These are phyloP conservation scores for Gasterosteus aculeatus DNA, from an alignment of 2,113 vertebrate genomes.

Conservation along the genomic window DNA sequence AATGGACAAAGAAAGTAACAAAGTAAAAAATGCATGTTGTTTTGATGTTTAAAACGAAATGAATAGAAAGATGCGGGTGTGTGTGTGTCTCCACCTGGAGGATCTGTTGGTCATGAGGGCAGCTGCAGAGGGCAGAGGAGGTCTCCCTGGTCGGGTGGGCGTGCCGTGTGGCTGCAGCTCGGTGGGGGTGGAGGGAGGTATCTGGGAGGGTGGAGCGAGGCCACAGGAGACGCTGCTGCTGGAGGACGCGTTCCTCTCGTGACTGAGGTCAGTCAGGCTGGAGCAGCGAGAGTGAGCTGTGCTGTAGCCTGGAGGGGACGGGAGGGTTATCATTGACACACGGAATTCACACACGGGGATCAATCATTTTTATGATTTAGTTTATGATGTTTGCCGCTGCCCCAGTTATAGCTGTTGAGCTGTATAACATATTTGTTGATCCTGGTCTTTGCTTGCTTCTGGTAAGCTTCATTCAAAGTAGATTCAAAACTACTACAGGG, in stretches of 20 bases:
- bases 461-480: too few relatives aligned
- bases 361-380: too few relatives aligned
- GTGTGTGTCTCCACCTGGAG: slow-evolving; percentile 55
- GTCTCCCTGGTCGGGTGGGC: slow-evolving; percentile 63
- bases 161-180: slow-evolving; percentile 28
- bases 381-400: too few relatives aligned
- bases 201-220: slow-evolving; percentile 18
- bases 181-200: slow-evolving; percentile 26
- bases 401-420: too few relatives aligned
- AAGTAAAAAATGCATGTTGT: neutral
- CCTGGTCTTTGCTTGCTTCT: too few relatives aligned
- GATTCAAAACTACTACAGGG: too few relatives aligned
- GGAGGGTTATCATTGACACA: neutral
- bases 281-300: slow-evolving; percentile 66
- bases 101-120: slow-evolving; percentile 60
- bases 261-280: slow-evolving; percentile 68
- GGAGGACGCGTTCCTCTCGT: slow-evolving; percentile 59
- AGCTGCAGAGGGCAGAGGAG: slow-evolving; percentile 59
- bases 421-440: too few relatives aligned
- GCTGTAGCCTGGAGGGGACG: slow-evolving; percentile 57
- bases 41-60: neutral
- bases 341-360: too few relatives aligned
- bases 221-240: slow-evolving; percentile 58
- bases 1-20: too few relatives aligned
- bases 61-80: neutral